These are phyloP conservation scores for Orbicella faveolata DNA, from an alignment of 64 coral and sea anemone species.

Conservation along the genomic window DNA sequence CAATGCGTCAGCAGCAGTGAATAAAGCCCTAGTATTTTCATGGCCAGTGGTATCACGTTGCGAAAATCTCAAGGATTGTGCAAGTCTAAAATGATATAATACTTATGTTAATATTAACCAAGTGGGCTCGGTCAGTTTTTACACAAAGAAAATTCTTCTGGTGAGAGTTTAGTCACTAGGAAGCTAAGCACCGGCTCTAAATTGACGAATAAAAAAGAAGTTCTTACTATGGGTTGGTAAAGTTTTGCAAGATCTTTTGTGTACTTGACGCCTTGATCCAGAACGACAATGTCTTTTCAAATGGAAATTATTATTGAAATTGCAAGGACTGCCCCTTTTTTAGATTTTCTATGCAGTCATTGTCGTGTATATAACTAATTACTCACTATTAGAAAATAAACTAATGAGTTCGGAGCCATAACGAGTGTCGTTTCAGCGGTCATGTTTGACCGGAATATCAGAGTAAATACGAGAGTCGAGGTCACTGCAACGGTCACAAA, in stretches of 20 bases:
- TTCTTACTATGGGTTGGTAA: not conserved
- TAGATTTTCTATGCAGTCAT: not conserved
- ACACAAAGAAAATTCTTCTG: not conserved
- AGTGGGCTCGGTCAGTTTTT: not conserved
- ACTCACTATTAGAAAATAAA: not conserved
- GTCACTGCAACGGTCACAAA: no score
- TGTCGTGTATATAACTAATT: not conserved
- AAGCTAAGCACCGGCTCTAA: not conserved
- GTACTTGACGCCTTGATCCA: not conserved
- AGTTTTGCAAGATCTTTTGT: not conserved
- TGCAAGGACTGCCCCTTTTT: not conserved
- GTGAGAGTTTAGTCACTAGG: not conserved
- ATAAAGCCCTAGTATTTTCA: not conserved
- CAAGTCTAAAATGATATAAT: not conserved
- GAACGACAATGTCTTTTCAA: conserved; percentile 1
- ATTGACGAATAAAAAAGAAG: not conserved
- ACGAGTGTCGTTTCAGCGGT: not conserved
- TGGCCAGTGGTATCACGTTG: not conserved
- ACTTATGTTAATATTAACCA: not conserved
- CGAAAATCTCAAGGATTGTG: not conserved
- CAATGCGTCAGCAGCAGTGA: not conserved
- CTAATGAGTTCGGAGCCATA: not conserved
- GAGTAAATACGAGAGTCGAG: no score
- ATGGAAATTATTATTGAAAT: conserved; percentile 12
- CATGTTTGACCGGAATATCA: not conserved